Conservation (phyloP, 1,140 invertebrate genomes). For the Bombus difficillimus region DNA sequence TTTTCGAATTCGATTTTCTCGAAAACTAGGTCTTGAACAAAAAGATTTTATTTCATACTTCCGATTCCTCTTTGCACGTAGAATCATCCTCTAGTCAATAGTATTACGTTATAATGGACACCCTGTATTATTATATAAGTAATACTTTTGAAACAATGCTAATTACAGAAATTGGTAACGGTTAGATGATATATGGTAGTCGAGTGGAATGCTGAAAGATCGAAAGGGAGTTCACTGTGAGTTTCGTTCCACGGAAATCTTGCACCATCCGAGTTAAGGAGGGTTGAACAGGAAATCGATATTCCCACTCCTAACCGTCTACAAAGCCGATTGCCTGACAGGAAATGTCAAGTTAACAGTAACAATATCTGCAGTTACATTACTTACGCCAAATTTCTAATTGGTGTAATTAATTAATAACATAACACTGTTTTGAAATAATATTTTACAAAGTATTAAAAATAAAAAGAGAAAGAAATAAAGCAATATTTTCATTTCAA, state of each 20-base stretch:
- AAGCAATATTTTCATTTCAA: neutral
- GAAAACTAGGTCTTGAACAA: too few relatives aligned
- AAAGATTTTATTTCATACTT: neutral
- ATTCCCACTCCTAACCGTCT: slow-evolving; percentile 43
- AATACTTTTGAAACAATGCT: neutral
- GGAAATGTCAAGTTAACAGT: slow-evolving; percentile 47
- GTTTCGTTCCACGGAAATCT: slow-evolving; percentile 37
- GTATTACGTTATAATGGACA: neutral
- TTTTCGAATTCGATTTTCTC: too few relatives aligned
- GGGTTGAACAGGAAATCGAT: slow-evolving; percentile 56
- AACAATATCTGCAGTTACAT: slow-evolving; percentile 18
- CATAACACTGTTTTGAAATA: neutral
- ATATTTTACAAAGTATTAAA: neutral
- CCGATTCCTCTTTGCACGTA: neutral
- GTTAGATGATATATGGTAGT: neutral
- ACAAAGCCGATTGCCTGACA: slow-evolving; percentile 47
- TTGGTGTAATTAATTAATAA: neutral
- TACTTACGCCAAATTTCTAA: neutral
- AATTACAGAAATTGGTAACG: slow-evolving; percentile 18
- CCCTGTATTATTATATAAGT: neutral
- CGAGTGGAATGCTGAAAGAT: slow-evolving; percentile 18
- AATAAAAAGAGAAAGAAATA: neutral
- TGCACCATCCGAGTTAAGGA: slow-evolving; percentile 43
- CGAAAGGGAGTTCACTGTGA: slow-evolving; percentile 27
- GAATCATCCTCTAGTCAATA: neutral